Percentiles rank a stretch among this genome's conserved stretches.
Conservation (phyloP, 2,113 vertebrate species). For the Lasiurus cinereus region DNA sequence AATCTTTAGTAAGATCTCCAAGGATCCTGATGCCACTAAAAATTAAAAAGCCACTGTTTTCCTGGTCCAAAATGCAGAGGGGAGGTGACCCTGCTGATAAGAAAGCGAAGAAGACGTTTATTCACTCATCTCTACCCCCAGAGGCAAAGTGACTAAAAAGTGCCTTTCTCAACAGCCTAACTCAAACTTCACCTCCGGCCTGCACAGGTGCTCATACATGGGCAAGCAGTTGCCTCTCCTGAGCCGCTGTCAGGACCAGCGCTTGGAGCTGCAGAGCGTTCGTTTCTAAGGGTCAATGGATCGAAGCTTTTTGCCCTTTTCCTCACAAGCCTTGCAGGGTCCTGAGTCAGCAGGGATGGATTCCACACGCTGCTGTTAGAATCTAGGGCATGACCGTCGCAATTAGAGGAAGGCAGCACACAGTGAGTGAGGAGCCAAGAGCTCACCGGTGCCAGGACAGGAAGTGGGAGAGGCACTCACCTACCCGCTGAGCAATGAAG, state of each 20-base stretch:
- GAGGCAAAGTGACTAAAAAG: not conserved
- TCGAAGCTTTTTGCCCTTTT: not conserved
- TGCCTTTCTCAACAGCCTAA: not conserved
- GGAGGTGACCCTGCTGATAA: not conserved
- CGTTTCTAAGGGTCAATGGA: conserved; percentile 5
- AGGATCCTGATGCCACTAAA: conserved; percentile 28
- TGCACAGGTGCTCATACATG: not conserved
- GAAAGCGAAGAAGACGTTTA: not conserved
- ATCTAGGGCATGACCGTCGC: not conserved
- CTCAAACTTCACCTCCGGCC: not conserved
- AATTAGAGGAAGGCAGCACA: not conserved
- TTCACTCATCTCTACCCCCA: not conserved
- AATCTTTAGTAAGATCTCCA: not conserved
- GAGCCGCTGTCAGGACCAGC: not conserved
- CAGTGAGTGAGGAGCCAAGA: not conserved
- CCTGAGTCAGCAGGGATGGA: not conserved
- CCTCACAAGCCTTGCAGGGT: not conserved
- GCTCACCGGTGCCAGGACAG: not conserved
- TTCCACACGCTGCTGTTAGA: not conserved
- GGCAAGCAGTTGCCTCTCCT: not conserved
- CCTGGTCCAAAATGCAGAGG: not conserved
- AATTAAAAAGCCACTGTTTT: not conserved
- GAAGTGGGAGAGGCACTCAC: not conserved
- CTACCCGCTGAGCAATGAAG: not conserved
- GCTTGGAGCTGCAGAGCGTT: not conserved